phyloP scores from a whole-genome alignment of 1,140 invertebrate species.

The Temnothorax curvispinosus region DNA sequence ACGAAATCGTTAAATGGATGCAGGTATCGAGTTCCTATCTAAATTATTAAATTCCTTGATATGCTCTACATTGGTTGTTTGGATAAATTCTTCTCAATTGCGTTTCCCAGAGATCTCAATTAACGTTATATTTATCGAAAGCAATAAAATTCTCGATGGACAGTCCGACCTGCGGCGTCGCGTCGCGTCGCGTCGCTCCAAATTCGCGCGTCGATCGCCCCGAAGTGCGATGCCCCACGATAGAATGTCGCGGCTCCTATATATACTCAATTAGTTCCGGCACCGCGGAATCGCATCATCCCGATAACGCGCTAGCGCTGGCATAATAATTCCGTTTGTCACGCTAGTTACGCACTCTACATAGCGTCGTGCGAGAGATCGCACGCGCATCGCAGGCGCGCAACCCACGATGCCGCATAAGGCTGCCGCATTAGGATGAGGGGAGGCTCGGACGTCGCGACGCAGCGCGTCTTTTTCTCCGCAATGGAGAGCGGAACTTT shows the following conservation, averaged over 20 bases:
- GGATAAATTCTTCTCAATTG: background rate
- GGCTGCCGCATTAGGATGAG: slow-evolving; percentile 36
- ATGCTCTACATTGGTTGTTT: background rate
- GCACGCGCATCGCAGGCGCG: slow-evolving; percentile 39
- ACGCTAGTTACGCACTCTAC: slow-evolving; percentile 81
- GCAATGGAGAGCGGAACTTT: background rate
- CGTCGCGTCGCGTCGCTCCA: background rate
- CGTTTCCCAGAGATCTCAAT: background rate
- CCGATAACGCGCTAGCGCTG: slow-evolving; percentile 73
- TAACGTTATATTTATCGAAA: slow-evolving; percentile 5
- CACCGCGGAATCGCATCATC: slow-evolving; percentile 45
- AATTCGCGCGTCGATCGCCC: slow-evolving; percentile 24
- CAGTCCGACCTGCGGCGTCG: no score
- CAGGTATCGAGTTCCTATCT: background rate
- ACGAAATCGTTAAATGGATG: background rate
- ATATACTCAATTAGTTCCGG: slow-evolving; percentile 74
- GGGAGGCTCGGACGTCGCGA: slow-evolving; percentile 1
- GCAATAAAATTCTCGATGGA: slow-evolving; percentile 10
- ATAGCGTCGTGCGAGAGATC: slow-evolving; percentile 69
- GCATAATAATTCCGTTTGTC: slow-evolving; percentile 80
- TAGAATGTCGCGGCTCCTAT: slow-evolving; percentile 67
- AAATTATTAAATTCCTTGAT: background rate
- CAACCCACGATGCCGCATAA: slow-evolving; percentile 36
- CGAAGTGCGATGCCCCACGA: slow-evolving; percentile 60
- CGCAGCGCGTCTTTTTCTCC: slow-evolving; percentile 26